A percentile compares a stretch with the other conserved stretches of the same genome.
phyloP scores from a whole-genome alignment of 2,888 invertebrate species.

The Meganola albula region DNA sequence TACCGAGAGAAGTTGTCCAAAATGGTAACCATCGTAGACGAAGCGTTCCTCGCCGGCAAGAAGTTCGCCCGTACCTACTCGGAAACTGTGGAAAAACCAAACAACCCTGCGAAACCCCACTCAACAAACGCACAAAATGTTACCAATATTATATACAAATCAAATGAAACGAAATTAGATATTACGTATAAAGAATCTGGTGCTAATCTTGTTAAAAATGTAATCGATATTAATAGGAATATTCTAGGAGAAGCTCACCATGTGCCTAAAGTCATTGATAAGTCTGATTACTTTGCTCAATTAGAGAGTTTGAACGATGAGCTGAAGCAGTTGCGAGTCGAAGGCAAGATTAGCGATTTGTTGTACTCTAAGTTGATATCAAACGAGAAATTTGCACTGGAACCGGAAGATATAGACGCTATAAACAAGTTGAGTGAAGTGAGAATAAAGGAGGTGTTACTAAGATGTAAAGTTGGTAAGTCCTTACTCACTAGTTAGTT shows the following conservation, averaged over 20 bases:
- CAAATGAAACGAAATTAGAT: constrained; percentile 36
- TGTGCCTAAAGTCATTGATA: constrained; percentile 31
- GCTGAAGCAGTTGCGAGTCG: constrained; percentile 46
- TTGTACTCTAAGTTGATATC: constrained; percentile 65
- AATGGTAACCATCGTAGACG: constrained; percentile 89
- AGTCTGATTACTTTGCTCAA: constrained; percentile 28
- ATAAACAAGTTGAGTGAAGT: constrained; percentile 61
- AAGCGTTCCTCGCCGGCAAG: constrained; percentile 84
- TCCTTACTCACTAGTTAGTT: constrained; percentile 7
- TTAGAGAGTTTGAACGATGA: constrained; percentile 44
- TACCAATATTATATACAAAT: constrained; percentile 15
- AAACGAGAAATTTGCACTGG: constrained; percentile 60
- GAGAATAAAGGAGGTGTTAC: constrained; percentile 47
- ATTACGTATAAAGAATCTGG: constrained; percentile 48
- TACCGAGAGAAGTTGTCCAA: constrained; percentile 91
- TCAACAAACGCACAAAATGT: background rate
- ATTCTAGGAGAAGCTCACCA: constrained; percentile 32
- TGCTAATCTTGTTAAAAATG: constrained; percentile 25
- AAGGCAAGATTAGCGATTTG: constrained; percentile 56
- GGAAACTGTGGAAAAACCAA: constrained; percentile 32
- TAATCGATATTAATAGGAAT: constrained; percentile 38
- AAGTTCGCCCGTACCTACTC: constrained; percentile 83
- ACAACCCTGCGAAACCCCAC: no score
- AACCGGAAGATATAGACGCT: constrained; percentile 67
- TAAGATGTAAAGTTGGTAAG: constrained; percentile 62